Conservation (phyloP, 2,113 vertebrate genomes). For the Poecile atricapillus region DNA sequence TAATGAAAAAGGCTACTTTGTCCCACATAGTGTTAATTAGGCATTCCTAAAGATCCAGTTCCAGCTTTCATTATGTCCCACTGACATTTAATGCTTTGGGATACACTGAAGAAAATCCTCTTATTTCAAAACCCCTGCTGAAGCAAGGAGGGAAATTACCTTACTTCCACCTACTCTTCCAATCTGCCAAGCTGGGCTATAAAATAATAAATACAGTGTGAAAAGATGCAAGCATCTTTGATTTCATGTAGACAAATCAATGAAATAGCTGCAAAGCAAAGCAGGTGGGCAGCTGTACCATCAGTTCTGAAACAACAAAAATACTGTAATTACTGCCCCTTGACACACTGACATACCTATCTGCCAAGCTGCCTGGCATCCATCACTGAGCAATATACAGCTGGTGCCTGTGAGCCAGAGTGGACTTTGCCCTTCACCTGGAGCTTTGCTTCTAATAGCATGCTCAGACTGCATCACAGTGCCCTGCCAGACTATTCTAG, state of each 20-base stretch:
- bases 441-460: not conserved
- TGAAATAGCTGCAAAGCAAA: slow-evolving; percentile 4
- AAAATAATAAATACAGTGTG: slow-evolving; percentile 1
- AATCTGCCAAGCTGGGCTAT: not conserved
- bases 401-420: not conserved
- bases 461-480: not conserved
- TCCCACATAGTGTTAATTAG: not conserved
- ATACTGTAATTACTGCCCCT: not conserved
- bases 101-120: not conserved
- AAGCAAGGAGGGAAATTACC: not conserved
- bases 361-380: not conserved
- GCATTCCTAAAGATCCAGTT: not conserved
- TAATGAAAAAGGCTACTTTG: not conserved
- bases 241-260: not conserved
- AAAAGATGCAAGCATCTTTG: not conserved
- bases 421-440: not conserved
- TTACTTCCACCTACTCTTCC: not conserved
- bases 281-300: not conserved
- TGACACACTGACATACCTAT: not conserved
- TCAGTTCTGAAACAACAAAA: not conserved
- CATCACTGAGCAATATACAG: not conserved
- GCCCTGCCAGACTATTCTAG: not conserved
- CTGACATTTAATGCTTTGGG: not conserved
- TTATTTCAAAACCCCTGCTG: not conserved
- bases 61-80: not conserved